Conservation (phyloP, 2,113 vertebrate genomes). For the Bubo scandiacus region DNA sequence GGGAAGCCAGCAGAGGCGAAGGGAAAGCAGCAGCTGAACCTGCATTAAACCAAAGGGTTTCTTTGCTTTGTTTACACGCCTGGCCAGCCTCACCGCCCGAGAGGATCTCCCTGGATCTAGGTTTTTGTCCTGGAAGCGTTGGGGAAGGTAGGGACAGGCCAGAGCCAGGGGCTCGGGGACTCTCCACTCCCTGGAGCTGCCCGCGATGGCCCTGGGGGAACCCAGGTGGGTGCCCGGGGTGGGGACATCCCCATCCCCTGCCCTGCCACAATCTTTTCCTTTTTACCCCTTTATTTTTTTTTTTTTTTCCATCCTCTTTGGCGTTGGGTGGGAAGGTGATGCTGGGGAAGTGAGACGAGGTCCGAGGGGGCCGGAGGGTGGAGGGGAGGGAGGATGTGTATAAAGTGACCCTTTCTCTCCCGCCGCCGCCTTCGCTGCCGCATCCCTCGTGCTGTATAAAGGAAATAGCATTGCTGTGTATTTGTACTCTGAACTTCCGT, state of each 20-base stretch:
- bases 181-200: background rate
- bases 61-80: constrained; percentile 65
- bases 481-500: constrained; percentile 87
- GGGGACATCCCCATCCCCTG: background rate
- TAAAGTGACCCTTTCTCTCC: background rate
- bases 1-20: background rate
- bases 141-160: background rate
- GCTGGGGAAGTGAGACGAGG: background rate
- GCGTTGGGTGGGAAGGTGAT: constrained; percentile 17
- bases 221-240: background rate
- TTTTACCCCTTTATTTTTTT: too few relatives aligned
- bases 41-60: constrained; percentile 65
- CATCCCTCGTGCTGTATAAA: constrained; percentile 83
- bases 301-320: background rate
- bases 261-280: background rate
- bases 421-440: background rate
- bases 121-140: constrained; percentile 30
- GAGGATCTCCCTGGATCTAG: background rate
- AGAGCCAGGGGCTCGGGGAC: background rate
- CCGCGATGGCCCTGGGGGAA: rapidly evolving
- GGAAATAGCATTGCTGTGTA: constrained; percentile 76
- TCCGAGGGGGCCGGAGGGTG: background rate
- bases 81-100: background rate
- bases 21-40: constrained; percentile 7
- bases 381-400: constrained; percentile 22